Evolutionary conservation across 2,113 vertebrate genomes (phyloP).

Genomic region (Ophiodon elongatus): DNA sequence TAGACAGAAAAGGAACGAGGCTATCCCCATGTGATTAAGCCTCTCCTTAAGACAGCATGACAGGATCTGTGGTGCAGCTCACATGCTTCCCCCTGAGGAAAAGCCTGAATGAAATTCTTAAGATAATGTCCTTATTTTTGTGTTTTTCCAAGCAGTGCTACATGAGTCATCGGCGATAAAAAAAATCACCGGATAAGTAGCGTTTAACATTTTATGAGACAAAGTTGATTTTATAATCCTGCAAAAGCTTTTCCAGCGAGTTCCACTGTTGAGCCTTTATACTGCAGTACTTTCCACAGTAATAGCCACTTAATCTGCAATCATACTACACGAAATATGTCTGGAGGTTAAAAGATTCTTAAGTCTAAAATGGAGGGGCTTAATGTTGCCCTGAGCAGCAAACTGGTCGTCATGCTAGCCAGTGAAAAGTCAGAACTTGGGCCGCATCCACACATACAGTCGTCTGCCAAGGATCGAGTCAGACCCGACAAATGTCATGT

Average conservation of each 20-base stretch:
- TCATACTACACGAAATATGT: constrained; percentile 1
- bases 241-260: constrained; percentile 15
- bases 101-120: constrained; percentile 41
- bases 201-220: constrained; percentile 36
- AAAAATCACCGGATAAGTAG: constrained; percentile 36
- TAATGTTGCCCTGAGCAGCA: background rate
- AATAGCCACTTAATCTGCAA: constrained; percentile 34
- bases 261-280: constrained; percentile 3
- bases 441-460: background rate
- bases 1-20: constrained; percentile 10
- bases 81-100: constrained; percentile 35
- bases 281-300: constrained; percentile 35
- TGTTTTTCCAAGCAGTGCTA: constrained; percentile 31
- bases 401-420: constrained; percentile 14
- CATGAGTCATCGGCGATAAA: constrained; percentile 20
- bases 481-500: constrained; percentile 36
- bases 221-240: constrained; percentile 7
- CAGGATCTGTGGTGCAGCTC: constrained; percentile 30
- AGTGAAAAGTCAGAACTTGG: constrained; percentile 38
- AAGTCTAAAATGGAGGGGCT: constrained; percentile 6
- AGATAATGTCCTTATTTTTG: constrained; percentile 19
- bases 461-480: constrained; percentile 35
- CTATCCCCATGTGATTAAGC: constrained; percentile 30
- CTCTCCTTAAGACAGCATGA: constrained; percentile 16
- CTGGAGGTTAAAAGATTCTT: constrained; percentile 6